phyloP scores from a whole-genome alignment of 2,113 vertebrate genomes.

The Brachypteracias leptosomus region DNA sequence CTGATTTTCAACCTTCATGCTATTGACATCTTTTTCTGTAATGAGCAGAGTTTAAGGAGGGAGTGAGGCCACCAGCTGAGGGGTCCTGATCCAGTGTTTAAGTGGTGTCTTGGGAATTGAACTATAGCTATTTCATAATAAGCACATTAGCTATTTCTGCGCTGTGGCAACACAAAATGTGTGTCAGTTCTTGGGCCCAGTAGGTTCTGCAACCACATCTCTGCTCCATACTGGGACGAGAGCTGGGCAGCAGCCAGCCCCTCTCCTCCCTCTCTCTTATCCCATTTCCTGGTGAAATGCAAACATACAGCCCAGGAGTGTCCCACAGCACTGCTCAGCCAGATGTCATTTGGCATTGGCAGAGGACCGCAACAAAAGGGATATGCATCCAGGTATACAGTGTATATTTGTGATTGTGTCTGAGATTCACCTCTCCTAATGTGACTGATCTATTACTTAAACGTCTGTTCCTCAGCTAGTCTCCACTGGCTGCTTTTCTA shows the following conservation, averaged over 20 bases:
- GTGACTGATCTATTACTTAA: background rate
- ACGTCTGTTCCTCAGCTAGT: background rate
- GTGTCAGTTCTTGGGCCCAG: background rate
- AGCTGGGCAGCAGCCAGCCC: background rate
- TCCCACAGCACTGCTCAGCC: background rate
- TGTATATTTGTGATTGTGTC: background rate
- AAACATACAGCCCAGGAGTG: background rate
- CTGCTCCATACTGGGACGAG: rapidly evolving
- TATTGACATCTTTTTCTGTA: background rate
- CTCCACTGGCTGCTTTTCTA: background rate
- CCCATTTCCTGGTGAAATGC: background rate
- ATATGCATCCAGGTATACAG: rapidly evolving
- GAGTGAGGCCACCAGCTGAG: background rate
- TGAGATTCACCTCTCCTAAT: background rate
- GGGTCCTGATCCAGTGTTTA: background rate
- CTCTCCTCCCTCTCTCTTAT: background rate
- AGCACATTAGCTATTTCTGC: background rate
- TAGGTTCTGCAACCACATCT: background rate
- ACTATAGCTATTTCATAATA: background rate
- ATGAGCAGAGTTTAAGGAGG: background rate
- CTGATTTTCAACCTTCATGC: background rate
- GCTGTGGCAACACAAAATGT: background rate
- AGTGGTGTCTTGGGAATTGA: background rate
- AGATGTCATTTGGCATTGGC: background rate
- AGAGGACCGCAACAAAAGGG: background rate